Conservation (phyloP, 2,797 vertebrate genomes). For the Pterois miles region DNA sequence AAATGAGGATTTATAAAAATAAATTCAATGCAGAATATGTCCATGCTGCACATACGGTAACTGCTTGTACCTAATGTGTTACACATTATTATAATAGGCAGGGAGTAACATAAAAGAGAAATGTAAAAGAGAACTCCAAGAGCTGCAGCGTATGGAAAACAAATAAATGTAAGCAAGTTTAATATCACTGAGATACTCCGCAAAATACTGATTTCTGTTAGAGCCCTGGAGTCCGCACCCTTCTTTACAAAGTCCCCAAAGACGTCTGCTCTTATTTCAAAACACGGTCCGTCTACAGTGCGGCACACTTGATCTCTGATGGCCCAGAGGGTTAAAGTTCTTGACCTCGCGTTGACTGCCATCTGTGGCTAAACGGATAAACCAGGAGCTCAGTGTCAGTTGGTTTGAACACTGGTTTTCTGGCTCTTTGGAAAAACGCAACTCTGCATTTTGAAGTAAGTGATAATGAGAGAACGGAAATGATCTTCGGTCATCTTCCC, state of each 20-base stretch:
- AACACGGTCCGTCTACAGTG: slow-evolving; percentile 53
- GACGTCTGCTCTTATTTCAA: slow-evolving; percentile 62
- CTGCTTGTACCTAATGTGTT: slow-evolving; percentile 25
- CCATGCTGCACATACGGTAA: slow-evolving; percentile 14
- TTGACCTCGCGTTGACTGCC: slow-evolving; percentile 54
- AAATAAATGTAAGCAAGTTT: slow-evolving; percentile 12
- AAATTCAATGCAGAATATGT: slow-evolving; percentile 41
- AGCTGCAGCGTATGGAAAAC: slow-evolving; percentile 1
- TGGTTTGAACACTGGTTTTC: slow-evolving; percentile 23
- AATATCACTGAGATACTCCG: slow-evolving; percentile 9
- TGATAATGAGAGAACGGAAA: slow-evolving; percentile 31
- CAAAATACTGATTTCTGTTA: slow-evolving; percentile 24
- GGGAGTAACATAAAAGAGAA: slow-evolving; percentile 5
- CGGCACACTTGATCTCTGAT: slow-evolving; percentile 49
- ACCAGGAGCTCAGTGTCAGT: not conserved
- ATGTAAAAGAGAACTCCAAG: not conserved
- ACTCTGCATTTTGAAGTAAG: slow-evolving; percentile 14
- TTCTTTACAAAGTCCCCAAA: slow-evolving; percentile 34
- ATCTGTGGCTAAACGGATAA: slow-evolving; percentile 54
- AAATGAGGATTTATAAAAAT: slow-evolving; percentile 52
- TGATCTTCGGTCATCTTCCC: slow-evolving; percentile 2
- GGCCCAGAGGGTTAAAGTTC: slow-evolving; percentile 58
- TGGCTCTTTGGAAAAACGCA: slow-evolving; percentile 18
- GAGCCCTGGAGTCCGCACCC: slow-evolving; percentile 13
- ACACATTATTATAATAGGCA: slow-evolving; percentile 2